Evolutionary conservation across 2,797 vertebrate species (phyloP), one percentile per base, ranked within the genome.

Genomic region (Phataginus tricuspis): DNA sequence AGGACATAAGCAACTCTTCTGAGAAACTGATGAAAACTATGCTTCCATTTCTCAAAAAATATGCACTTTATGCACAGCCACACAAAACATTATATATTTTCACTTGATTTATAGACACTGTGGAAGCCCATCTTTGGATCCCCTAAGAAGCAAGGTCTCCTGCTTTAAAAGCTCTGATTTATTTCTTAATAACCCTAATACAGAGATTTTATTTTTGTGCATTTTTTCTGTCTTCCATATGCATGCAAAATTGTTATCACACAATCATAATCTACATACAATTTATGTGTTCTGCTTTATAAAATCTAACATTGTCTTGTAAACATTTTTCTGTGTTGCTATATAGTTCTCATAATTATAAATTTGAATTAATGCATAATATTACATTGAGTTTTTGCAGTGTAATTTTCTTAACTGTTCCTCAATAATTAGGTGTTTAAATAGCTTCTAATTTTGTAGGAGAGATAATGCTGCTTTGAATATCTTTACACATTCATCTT

Each of bases 241-340:
- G 86, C n/a, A 86, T 53, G 18, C 9, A 51, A 88, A 97, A 97
- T 96, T 75, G 49, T 89, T 86, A 66, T 34, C 4, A 11, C 31
- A 42, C 94, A 95, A 95, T 96, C 77, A 96, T 66, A 86, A 97
- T 94, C 95, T 95, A 68, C 94, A 75, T 63, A 86, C 83, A 93
- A 94, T 96, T 96, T 96, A 83, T 95, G 68, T 85, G 75, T 75
- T 86, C 88, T 91, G 51, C 79, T 94, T 98, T 95, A 63, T 80
- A 90, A 97, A 98, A 97, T 92, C 94, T 93, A 92, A 72, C 94
- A 96, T 93, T 95, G 90, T 90, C 96, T 80, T 94, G 78, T 95
- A 96, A 96, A 96, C 82, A 59, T 61, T 96, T 91, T 94, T 95
- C 72, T 86, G 16, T 96, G 90, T 94, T 97, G 69, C 42, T 92